Base-by-base conservation (phyloP, 2,113 vertebrate species). In the Microcebus tavaratra region DNA sequence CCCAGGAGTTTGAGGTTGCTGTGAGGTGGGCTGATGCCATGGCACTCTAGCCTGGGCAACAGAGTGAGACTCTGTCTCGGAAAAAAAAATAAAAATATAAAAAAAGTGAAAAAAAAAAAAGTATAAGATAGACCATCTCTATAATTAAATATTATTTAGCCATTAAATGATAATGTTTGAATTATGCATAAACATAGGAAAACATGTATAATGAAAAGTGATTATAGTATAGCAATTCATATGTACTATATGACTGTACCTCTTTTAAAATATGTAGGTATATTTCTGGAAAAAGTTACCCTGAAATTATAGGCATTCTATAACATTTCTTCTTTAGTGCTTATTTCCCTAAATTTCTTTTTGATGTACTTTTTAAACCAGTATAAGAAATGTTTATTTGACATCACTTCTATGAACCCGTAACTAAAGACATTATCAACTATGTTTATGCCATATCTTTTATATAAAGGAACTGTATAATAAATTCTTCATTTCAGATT, bases 361-460 rank as follows among this genome's bases (percentile, higher is more conserved):
- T 59, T 65, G 82, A 65, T 48, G 42, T 39, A 85, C 15, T 81
- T 70, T 72, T 95, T 27, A 92, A 96, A 63, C 15, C 63, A 93
- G 57, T 84, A 27, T 45, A 95, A 88, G 63, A 96, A 94, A 89
- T 92, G 29, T 72, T 91, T 96, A 87, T 88, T 72, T 95, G 45
- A 50, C 18, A 63, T 83, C 27, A 87, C n/a, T 67, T 90, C 48
- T 80, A 55, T 42, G 14, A 91, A 42, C 45, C 36, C 27, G 4
- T 70, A 84, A 88, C 79, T 82, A 48, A 90, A 94, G 45, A 87
- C 36, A 88, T 39, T 86, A 55, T 83, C 53, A 68, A 68, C 67
- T 89, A 82, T 81, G 34, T 83, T 96, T 81, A 39, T 65, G 31
- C 31, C 91, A 68, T 0, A 48, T 76, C 9, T 7, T 94, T 68